Evolutionary conservation across 2,888 invertebrate species (phyloP).

Genomic region (Ophion ellenae): DNA sequence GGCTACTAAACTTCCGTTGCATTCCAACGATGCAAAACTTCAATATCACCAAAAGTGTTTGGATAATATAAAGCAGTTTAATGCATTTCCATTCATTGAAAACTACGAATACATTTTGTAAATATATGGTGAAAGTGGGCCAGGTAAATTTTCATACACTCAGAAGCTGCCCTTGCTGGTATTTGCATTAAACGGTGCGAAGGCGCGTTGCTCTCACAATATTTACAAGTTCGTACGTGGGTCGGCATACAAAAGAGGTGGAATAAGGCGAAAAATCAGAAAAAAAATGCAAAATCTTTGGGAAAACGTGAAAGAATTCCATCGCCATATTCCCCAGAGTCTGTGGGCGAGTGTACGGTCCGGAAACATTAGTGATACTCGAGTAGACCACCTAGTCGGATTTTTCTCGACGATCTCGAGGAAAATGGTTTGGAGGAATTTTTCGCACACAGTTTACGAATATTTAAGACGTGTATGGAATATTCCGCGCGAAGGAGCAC

Average conservation of each 20-base stretch:
- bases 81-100: neutral
- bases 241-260: slow-evolving; percentile 3
- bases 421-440: slow-evolving; percentile 26
- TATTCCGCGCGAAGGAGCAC: neutral
- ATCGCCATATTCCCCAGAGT: slow-evolving; percentile 2
- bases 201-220: neutral
- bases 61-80: neutral
- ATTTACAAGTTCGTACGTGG: neutral
- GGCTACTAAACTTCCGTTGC: too few species aligned
- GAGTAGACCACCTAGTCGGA: slow-evolving; percentile 11
- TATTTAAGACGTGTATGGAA: neutral
- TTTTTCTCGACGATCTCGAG: slow-evolving; percentile 31
- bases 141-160: neutral
- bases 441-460: neutral
- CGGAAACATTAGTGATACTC: slow-evolving; percentile 30
- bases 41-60: neutral
- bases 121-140: neutral
- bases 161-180: neutral
- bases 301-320: slow-evolving; percentile 33
- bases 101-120: neutral
- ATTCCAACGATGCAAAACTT: too few species aligned
- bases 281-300: slow-evolving; percentile 19
- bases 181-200: neutral
- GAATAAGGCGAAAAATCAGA: neutral
- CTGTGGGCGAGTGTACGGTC: neutral